Conservation (phyloP, 2,797 vertebrate genomes). For the Sphenodon punctatus region DNA sequence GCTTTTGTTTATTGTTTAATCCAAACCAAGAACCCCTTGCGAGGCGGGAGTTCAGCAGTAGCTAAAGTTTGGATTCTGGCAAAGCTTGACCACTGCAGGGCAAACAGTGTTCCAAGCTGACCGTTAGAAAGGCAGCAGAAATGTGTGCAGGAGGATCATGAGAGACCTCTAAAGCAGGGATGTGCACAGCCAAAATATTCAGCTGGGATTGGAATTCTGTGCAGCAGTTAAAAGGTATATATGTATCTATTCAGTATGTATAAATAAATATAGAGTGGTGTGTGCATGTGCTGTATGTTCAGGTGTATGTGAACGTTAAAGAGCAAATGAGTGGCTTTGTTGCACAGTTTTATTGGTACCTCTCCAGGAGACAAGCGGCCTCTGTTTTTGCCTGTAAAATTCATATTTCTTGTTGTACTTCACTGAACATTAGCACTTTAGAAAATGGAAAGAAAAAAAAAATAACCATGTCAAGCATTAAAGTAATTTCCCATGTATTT, state of each 20-base stretch:
- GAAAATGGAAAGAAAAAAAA: no score
- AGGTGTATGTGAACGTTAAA: background rate
- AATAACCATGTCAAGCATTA: constrained; percentile 64
- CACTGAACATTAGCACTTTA: constrained; percentile 63
- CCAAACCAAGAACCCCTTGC: fast-evolving
- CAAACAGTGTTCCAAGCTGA: background rate
- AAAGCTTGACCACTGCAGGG: background rate
- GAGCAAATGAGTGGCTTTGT: background rate
- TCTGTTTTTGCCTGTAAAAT: constrained; percentile 1
- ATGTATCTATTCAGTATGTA: constrained; percentile 47
- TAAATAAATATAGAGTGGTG: constrained; percentile 9
- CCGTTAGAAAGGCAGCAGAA: background rate
- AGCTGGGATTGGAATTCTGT: background rate
- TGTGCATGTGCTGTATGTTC: background rate
- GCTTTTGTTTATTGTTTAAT: fast-evolving
- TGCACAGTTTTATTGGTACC: constrained; percentile 14
- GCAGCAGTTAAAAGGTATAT: background rate
- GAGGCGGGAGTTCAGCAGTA: background rate
- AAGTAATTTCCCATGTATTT: constrained; percentile 58
- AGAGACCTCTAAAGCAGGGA: background rate
- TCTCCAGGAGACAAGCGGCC: background rate
- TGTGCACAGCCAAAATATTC: background rate
- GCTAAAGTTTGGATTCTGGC: background rate
- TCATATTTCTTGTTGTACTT: constrained; percentile 22
- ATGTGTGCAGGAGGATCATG: background rate